Evolutionary conservation across 2,888 invertebrate species (phyloP).

Genomic region (Trissolcus brochymenae): DNA sequence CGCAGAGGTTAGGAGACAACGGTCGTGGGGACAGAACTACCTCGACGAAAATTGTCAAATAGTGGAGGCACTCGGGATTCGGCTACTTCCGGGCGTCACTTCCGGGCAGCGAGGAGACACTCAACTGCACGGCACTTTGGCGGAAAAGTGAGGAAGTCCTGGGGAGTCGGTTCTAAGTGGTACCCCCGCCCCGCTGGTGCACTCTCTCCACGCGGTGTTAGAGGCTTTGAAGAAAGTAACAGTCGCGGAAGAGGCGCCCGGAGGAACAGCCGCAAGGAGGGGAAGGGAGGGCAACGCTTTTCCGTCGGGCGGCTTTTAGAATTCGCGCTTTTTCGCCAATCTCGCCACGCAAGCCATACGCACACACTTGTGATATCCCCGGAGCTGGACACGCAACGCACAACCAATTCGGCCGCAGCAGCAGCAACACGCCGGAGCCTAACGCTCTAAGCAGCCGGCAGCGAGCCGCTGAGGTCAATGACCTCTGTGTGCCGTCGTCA

Average conservation of each 20-base stretch:
- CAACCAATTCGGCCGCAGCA: conserved; percentile 54
- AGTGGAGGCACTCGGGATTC: neutral
- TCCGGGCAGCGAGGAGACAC: conserved; percentile 19
- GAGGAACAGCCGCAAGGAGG: neutral
- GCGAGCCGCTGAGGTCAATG: conserved; percentile 76
- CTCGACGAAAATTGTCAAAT: neutral
- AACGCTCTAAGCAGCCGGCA: conserved; percentile 75
- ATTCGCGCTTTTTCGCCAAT: no score
- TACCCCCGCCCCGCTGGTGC: conserved; percentile 26
- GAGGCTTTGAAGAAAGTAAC: conserved; percentile 50
- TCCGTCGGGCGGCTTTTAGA: neutral
- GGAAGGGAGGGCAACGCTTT: conserved; percentile 13
- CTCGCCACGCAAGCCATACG: neutral
- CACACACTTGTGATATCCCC: neutral
- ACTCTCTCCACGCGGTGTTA: conserved; percentile 37
- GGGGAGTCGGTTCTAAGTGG: neutral
- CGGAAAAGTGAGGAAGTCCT: conserved; percentile 33
- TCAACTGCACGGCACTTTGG: conserved; percentile 33
- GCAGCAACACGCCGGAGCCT: conserved; percentile 67
- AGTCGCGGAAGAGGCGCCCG: conserved; percentile 44
- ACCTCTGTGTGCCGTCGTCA: conserved; percentile 74
- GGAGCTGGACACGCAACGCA: conserved; percentile 32
- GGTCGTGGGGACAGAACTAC: no score
- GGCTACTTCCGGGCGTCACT: conserved; percentile 2
- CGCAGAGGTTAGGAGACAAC: no score